phyloP scores from a whole-genome alignment of 2,888 invertebrate species.

The Bedellia somnulentella region DNA sequence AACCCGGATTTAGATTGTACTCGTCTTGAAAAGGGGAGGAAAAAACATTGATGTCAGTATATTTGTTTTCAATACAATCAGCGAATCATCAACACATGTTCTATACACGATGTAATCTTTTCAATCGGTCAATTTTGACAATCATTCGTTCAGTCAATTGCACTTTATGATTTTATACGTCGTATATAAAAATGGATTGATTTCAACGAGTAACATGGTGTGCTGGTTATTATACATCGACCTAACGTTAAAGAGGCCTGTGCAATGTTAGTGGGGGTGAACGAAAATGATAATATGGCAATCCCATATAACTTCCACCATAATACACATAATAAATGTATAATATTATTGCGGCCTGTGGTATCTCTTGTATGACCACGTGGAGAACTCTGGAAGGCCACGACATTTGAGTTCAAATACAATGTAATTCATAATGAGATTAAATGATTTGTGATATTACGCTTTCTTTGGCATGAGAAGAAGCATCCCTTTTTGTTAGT shows the following conservation, averaged over 20 bases:
- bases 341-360: conserved; percentile 34
- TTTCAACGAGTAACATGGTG: too few relatives aligned
- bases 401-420: too few relatives aligned
- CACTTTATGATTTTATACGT: background rate
- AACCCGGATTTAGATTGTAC: conserved; percentile 99
- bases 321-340: conserved; percentile 19
- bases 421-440: too few relatives aligned
- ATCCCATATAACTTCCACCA: conserved; percentile 52
- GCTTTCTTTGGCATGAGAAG: background rate
- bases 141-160: too few relatives aligned
- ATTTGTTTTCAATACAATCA: conserved; percentile 42
- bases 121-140: too few relatives aligned
- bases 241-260: conserved; percentile 38
- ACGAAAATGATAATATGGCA: conserved; percentile 40
- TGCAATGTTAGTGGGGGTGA: conserved; percentile 53
- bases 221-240: conserved; percentile 1
- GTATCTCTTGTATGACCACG: too few relatives aligned
- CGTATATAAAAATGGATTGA: too few relatives aligned
- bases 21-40: conserved; percentile 88
- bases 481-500: conserved; percentile 28
- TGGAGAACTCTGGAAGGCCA: conserved; percentile 64
- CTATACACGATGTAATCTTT: conserved; percentile 8
- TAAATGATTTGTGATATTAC: conserved; percentile 19
- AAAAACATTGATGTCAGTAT: conserved; percentile 61
- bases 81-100: conserved; percentile 48